phyloP scores from a whole-genome alignment of 2,888 invertebrate species.

The Drosophila lacicola region DNA sequence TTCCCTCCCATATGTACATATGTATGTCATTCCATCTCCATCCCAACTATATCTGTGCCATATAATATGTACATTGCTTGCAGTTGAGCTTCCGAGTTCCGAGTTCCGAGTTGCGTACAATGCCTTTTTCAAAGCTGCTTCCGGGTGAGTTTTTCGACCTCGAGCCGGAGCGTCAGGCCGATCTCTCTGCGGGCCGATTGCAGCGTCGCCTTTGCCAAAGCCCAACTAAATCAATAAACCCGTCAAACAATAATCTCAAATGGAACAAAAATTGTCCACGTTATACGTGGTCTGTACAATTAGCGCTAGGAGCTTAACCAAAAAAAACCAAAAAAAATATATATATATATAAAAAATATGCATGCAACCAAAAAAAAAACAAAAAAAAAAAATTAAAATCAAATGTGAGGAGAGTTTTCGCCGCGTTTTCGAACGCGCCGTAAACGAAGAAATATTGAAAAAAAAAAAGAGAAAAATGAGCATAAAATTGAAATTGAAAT shows the following conservation, averaged over 20 bases:
- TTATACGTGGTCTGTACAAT: conserved; percentile 37
- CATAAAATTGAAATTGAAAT: background rate
- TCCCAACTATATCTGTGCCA: too few relatives aligned
- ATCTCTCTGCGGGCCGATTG: conserved; percentile 9
- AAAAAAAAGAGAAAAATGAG: background rate
- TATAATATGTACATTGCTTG: conserved; percentile 10
- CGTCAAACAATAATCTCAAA: background rate
- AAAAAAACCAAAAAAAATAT: background rate
- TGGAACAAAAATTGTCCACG: conserved; percentile 7
- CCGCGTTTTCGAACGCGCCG: conserved; percentile 11
- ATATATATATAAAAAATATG: background rate
- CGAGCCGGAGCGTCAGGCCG: conserved; percentile 6
- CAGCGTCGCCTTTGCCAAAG: conserved; percentile 1
- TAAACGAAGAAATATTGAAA: background rate
- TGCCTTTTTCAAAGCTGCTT: conserved; percentile 33
- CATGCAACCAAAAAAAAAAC: background rate
- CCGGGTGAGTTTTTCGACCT: conserved; percentile 50
- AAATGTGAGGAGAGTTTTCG: conserved; percentile 11
- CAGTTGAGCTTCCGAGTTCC: conserved; percentile 1
- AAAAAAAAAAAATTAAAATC: background rate
- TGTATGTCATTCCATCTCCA: background rate
- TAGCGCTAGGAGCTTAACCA: background rate
- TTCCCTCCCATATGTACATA: background rate
- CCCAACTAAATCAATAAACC: conserved; percentile 19
- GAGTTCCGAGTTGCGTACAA: conserved; percentile 11